Base-by-base conservation (phyloP, 2,888 invertebrate species). In the Marronus borbonicus region DNA sequence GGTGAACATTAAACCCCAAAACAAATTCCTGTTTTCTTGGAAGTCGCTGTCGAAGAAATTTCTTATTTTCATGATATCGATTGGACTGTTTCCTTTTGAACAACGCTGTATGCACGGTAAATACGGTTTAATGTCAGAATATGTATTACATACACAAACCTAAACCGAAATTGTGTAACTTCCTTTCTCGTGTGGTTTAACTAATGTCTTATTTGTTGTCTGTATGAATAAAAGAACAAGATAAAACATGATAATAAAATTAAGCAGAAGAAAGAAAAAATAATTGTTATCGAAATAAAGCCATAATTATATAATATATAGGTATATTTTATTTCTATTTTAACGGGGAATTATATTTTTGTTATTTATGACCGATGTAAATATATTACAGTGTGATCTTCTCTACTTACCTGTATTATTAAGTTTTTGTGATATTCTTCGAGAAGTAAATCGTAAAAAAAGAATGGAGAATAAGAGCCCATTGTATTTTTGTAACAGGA, bases 51-150 rank as follows among this genome's bases (percentile, higher is more conserved):
- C 24, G 24, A 24, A 24, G 24, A 24, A 24, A 24, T 24, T 24
- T 24, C 24, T 24, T 24, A 24, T 24, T 24, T 24, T 24, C 1
- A 24, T 44, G 5, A 58, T 58, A 58, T 58, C 17, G 20, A 58
- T 58, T 20, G 5, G 31, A 36, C 4, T 5, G 31, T 36, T 36
- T 36, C 5, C 31, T 36, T 36, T 36, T 4, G 31, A 36, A 5
- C 31, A 36, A 36, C 31, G 31, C 31, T 58, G n/a, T 58, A 20
- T 58, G 20, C 44, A 12, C 44, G 14, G 7, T 58, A 58, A 20
- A 58, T 2, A 68, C 24, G 28, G 24, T 68, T 68, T 68, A 68
- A 68, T 68, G 68, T 68, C 28, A 68, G 50, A 50, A 14, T 68
- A 68, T 39, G 17, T 68, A 68, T 68, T 62, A 62, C 31, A 62